A percentile compares a stretch with the other conserved stretches of the same genome.
phyloP scores from a whole-genome alignment of 2,888 invertebrate genomes.

The Anarsia innoxiella region DNA sequence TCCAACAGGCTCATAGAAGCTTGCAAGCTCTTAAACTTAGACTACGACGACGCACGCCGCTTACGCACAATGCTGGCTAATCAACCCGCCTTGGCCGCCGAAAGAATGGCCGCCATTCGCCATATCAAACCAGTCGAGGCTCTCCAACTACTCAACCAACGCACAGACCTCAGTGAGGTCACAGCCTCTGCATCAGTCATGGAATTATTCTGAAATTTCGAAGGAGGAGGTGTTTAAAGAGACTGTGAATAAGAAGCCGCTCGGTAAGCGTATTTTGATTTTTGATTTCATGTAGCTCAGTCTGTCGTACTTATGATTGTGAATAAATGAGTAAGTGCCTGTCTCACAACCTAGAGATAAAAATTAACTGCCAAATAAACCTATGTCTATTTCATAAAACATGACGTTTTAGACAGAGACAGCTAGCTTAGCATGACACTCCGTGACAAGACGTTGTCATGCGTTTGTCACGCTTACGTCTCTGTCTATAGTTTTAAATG shows the following conservation, averaged over 20 bases:
- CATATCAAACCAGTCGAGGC: slow-evolving; percentile 33
- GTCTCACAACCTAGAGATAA: too few relatives aligned
- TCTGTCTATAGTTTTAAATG: too few relatives aligned
- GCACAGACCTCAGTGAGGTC: slow-evolving; percentile 52
- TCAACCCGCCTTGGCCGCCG: slow-evolving; percentile 21
- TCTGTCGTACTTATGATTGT: too few relatives aligned
- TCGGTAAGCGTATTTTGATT: slow-evolving; percentile 5
- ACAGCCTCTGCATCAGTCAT: slow-evolving; percentile 47
- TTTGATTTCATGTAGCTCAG: too few relatives aligned
- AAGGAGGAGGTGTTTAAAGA: slow-evolving; percentile 44
- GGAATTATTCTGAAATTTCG: slow-evolving; percentile 58
- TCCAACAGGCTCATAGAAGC: slow-evolving; percentile 84
- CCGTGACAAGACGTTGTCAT: too few relatives aligned
- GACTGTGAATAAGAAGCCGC: too few relatives aligned
- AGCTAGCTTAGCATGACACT: too few relatives aligned
- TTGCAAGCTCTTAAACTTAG: slow-evolving; percentile 82
- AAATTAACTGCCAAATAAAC: too few relatives aligned
- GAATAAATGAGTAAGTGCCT: too few relatives aligned
- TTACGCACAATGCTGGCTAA: slow-evolving; percentile 77
- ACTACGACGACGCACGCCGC: slow-evolving; percentile 85
- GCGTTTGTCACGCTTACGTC: too few relatives aligned
- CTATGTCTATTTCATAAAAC: too few relatives aligned
- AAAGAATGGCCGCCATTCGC: slow-evolving; percentile 26
- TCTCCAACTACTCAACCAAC: slow-evolving; percentile 50
- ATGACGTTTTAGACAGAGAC: too few relatives aligned